Conservation (phyloP, 2,888 invertebrate genomes). For the Agonopterix subpropinquella region DNA sequence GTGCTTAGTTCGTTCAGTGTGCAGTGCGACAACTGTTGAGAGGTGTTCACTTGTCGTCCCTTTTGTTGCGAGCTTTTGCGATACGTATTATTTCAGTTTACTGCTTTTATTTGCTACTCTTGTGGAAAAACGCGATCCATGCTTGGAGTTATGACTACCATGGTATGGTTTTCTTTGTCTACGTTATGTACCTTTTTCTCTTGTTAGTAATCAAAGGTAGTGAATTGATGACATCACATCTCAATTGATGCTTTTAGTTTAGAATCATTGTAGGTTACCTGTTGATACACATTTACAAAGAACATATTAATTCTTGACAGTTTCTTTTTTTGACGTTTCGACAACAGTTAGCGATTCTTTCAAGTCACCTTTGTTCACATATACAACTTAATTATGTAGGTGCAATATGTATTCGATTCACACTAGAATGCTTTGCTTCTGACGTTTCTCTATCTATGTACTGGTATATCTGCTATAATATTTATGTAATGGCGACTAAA, state of each 20-base stretch:
- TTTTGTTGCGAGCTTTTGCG: slow-evolving; percentile 62
- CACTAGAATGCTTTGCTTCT: no score
- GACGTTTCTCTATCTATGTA: neutral
- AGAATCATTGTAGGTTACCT: slow-evolving; percentile 1
- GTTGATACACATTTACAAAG: no score
- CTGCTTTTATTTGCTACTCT: slow-evolving; percentile 50
- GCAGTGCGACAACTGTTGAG: slow-evolving; percentile 53
- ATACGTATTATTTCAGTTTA: slow-evolving; percentile 39
- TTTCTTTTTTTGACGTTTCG: no score
- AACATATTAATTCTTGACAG: no score
- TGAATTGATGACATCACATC: slow-evolving; percentile 29
- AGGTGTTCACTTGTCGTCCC: slow-evolving; percentile 56
- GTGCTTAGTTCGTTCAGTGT: slow-evolving; percentile 69
- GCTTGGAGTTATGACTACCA: slow-evolving; percentile 76
- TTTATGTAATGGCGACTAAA: neutral
- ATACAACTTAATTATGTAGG: no score
- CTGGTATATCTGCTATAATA: neutral
- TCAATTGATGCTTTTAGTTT: slow-evolving; percentile 22
- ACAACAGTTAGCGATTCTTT: no score
- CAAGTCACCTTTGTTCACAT: no score
- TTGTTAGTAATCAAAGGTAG: slow-evolving; percentile 56
- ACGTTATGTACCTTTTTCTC: slow-evolving; percentile 51
- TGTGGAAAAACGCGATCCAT: slow-evolving; percentile 72
- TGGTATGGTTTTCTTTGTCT: slow-evolving; percentile 76
- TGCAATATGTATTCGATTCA: no score